Evolutionary conservation across 2,888 invertebrate genomes (phyloP).

Genomic region (Timema podura): DNA sequence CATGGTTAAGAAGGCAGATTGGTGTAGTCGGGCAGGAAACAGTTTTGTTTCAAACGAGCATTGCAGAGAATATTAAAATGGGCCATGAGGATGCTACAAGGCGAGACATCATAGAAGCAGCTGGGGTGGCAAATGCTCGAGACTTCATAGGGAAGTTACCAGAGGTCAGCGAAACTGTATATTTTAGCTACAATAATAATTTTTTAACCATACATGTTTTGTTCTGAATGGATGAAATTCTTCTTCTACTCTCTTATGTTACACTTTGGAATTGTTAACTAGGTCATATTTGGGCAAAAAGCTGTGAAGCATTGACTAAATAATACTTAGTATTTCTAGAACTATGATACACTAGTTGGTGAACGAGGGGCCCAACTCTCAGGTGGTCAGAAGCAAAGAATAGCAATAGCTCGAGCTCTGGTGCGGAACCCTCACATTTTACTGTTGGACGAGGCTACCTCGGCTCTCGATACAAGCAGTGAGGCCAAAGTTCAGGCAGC

Average conservation of each 20-base stretch:
- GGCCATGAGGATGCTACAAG: conserved; percentile 64
- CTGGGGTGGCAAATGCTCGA: conserved; percentile 71
- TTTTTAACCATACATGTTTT: no score
- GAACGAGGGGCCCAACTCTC: conserved; percentile 77
- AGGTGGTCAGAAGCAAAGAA: conserved; percentile 85
- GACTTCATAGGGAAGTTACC: conserved; percentile 70
- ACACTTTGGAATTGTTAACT: background rate
- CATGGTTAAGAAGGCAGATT: conserved; percentile 75
- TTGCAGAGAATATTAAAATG: conserved; percentile 82
- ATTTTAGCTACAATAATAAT: no score
- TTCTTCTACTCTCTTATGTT: background rate
- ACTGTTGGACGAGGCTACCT: conserved; percentile 83
- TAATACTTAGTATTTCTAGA: conserved; percentile 44
- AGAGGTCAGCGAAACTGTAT: conserved; percentile 46
- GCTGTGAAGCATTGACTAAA: no score
- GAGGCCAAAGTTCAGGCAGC: conserved; percentile 82
- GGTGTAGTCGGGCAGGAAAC: conserved; percentile 92
- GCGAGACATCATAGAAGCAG: conserved; percentile 64
- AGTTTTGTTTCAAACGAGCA: conserved; percentile 75
- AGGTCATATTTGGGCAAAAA: no score
- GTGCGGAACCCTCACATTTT: conserved; percentile 74
- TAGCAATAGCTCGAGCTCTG: conserved; percentile 85
- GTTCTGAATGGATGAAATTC: no score
- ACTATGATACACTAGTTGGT: conserved; percentile 78
- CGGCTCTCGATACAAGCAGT: conserved; percentile 79